Conservation (phyloP, 2,797 vertebrate genomes). For the Coilia nasus region DNA sequence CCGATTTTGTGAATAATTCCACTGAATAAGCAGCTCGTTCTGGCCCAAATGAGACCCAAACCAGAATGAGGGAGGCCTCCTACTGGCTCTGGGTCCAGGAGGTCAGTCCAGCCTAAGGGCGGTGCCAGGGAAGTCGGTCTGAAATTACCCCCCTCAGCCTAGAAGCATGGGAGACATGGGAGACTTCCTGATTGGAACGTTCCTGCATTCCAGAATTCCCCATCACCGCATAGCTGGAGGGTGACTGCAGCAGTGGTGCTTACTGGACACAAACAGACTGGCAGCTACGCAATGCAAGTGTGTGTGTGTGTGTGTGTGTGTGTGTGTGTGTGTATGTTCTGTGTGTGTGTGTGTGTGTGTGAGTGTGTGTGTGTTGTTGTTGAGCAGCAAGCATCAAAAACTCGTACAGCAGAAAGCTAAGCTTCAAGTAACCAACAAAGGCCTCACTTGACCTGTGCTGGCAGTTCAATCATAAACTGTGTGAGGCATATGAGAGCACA, state of each 20-base stretch:
- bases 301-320: not conserved
- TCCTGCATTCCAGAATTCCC: not conserved
- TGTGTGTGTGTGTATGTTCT: not conserved
- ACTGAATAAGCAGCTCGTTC: no score
- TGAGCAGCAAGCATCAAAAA: not conserved
- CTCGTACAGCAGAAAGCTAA: not conserved
- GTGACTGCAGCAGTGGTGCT: not conserved
- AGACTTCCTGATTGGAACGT: conserved; percentile 3
- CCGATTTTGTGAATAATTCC: no score
- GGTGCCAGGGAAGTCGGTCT: not conserved
- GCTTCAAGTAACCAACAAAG: not conserved
- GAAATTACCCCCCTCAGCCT: not conserved
- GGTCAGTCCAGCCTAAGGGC: not conserved
- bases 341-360: not conserved
- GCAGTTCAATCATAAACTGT: not conserved
- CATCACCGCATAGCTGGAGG: not conserved
- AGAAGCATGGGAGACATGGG: not conserved
- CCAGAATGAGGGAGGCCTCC: not conserved
- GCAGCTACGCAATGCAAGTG: not conserved
- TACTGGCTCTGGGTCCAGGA: not conserved
- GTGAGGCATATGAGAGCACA: not conserved
- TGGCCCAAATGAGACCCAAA: not conserved
- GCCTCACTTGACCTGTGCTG: not conserved
- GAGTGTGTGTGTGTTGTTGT: not conserved
- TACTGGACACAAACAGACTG: not conserved